A percentile compares a stretch with the other conserved stretches of the same genome.
phyloP scores from a whole-genome alignment of 1,140 invertebrate genomes.

The Spodoptera litura region DNA sequence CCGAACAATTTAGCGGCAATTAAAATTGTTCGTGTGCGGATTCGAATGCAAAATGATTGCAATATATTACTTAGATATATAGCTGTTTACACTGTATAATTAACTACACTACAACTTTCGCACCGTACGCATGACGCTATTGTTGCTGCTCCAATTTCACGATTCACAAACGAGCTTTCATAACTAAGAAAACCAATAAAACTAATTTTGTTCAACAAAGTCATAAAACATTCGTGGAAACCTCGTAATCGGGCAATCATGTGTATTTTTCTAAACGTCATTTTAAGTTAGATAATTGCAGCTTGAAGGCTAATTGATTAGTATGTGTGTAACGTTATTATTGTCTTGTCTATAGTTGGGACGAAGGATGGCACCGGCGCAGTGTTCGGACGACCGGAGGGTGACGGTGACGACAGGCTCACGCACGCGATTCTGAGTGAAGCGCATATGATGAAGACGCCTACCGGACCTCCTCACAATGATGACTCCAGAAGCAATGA shows the following conservation, averaged over 20 bases:
- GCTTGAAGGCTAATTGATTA: not conserved
- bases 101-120: slow-evolving; percentile 26
- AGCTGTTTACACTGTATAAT: slow-evolving; percentile 40
- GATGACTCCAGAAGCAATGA: slow-evolving; percentile 91
- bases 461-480: slow-evolving; percentile 73
- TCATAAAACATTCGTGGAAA: slow-evolving; percentile 29
- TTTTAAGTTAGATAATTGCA: slow-evolving; percentile 7
- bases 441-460: slow-evolving; percentile 90
- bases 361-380: slow-evolving; percentile 92
- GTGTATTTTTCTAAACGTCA: not conserved
- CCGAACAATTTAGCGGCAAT: slow-evolving; percentile 77
- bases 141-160: slow-evolving; percentile 7
- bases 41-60: slow-evolving; percentile 45
- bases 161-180: slow-evolving; percentile 12
- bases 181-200: slow-evolving; percentile 35
- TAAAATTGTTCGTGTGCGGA: slow-evolving; percentile 62
- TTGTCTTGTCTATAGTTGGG: slow-evolving; percentile 87
- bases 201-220: slow-evolving; percentile 17
- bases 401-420: slow-evolving; percentile 96
- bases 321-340: not conserved
- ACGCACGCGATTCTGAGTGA: slow-evolving; percentile 96
- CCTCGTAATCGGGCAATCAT: slow-evolving; percentile 12
- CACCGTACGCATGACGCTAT: slow-evolving; percentile 5
- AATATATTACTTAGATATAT: slow-evolving; percentile 33
- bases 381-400: slow-evolving; percentile 90